A percentile compares a stretch with the other conserved stretches of the same genome.
These are phyloP conservation scores for Craniophora ligustri DNA, from an alignment of 2,888 invertebrate genomes.

Conservation along the genomic window DNA sequence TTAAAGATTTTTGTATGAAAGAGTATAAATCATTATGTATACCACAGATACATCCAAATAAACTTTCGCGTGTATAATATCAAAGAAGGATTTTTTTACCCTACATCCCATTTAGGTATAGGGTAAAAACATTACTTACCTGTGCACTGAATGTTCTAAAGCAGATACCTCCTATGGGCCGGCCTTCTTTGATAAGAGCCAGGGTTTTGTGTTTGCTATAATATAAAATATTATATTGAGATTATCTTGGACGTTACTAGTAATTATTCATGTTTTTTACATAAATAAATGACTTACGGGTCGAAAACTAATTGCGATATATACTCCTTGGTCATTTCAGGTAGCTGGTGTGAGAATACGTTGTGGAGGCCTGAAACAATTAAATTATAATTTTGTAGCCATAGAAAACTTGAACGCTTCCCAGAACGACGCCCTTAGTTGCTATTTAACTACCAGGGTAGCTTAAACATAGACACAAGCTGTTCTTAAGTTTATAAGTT, in stretches of 20 bases:
- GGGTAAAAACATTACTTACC: conserved; percentile 57
- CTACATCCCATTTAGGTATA: no score
- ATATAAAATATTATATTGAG: conserved; percentile 21
- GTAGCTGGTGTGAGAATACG: conserved; percentile 98
- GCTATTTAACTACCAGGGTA: no score
- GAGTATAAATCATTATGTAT: no score
- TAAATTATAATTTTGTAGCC: not conserved
- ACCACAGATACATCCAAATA: no score
- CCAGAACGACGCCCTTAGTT: no score
- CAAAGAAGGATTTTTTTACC: no score
- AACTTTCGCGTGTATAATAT: no score
- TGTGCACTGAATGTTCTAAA: conserved; percentile 97
- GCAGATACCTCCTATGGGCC: conserved; percentile 99
- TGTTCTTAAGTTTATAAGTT: no score
- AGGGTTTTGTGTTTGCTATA: conserved; percentile 97
- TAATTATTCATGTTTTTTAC: not conserved
- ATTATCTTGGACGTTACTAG: not conserved
- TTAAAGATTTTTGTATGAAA: no score
- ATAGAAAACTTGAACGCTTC: no score
- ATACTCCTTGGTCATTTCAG: conserved; percentile 99
- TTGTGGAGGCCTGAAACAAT: conserved; percentile 92
- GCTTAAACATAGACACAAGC: no score
- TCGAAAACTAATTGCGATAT: conserved; percentile 98
- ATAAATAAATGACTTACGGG: conserved; percentile 89
- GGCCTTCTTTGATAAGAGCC: conserved; percentile 95